Evolutionary conservation across 1,140 invertebrate species (phyloP).

Genomic region (Druon quercuslanigerum): DNA sequence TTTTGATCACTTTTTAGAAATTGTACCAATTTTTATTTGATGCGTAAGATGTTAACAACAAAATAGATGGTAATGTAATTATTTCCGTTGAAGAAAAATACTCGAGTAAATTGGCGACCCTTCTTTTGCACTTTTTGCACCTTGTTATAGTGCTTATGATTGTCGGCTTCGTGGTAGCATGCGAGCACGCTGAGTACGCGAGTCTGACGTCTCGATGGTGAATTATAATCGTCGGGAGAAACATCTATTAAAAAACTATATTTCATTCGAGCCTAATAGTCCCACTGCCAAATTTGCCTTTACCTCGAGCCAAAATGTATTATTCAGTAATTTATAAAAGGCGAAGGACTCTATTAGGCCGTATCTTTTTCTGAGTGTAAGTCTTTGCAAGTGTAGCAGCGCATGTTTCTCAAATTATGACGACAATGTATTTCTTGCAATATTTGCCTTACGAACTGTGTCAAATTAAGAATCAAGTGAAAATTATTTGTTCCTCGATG

Average conservation of each 20-base stretch:
- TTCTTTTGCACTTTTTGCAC: constrained; percentile 24
- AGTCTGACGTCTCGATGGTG: not conserved
- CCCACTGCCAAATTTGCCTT: not conserved
- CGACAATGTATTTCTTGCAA: constrained; percentile 25
- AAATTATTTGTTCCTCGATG: too few relatives aligned
- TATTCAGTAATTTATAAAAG: not conserved
- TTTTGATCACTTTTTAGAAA: not conserved
- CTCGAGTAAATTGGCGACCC: constrained; percentile 12
- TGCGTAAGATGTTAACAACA: not conserved
- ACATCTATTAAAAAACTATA: not conserved
- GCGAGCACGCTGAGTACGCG: constrained; percentile 12
- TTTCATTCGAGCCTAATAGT: not conserved
- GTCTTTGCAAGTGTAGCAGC: not conserved
- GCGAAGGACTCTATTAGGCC: not conserved
- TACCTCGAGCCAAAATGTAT: not conserved
- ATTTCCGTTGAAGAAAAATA: constrained; percentile 1
- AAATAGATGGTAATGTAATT: not conserved
- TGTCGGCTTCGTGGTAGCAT: constrained; percentile 27
- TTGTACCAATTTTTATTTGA: not conserved
- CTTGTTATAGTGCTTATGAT: constrained; percentile 28
- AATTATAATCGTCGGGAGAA: not conserved
- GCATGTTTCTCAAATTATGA: constrained; percentile 24
- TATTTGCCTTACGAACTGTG: constrained; percentile 27
- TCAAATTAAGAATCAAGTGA: constrained; percentile 21
- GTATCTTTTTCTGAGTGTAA: constrained; percentile 5